These are phyloP conservation scores for Hirtodrosophila trivittata DNA, from an alignment of 2,888 invertebrate species.

Conservation along the genomic window DNA sequence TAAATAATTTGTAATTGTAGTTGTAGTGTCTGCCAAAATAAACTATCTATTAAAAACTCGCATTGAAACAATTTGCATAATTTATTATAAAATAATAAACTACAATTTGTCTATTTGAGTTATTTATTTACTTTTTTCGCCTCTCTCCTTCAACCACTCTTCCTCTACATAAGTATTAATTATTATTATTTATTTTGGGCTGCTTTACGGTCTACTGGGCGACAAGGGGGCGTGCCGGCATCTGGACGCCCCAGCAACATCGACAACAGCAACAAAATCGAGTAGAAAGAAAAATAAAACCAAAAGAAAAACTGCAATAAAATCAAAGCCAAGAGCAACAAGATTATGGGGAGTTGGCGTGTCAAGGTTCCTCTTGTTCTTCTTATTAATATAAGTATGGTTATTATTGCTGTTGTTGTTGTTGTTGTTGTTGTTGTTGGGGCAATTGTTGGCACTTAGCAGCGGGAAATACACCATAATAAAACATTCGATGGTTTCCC, in stretches of 20 bases:
- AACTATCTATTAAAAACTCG: slow-evolving; percentile 48
- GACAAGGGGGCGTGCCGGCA: slow-evolving; percentile 1
- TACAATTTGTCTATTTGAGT: slow-evolving; percentile 36
- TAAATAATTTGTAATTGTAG: slow-evolving; percentile 17
- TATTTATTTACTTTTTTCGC: slow-evolving; percentile 53
- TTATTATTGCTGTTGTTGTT: slow-evolving; percentile 18
- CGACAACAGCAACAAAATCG: no score
- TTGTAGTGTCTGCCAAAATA: slow-evolving; percentile 59
- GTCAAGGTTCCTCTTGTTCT: slow-evolving; percentile 51
- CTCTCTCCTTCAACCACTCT: slow-evolving; percentile 6
- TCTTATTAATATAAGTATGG: slow-evolving; percentile 10
- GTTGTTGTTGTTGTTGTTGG: slow-evolving; percentile 5
- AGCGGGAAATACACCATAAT: slow-evolving; percentile 48
- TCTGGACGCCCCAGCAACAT: no score
- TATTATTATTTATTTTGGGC: slow-evolving; percentile 1
- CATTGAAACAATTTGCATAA: slow-evolving; percentile 67
- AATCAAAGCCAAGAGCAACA: slow-evolving; percentile 43
- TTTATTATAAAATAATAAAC: slow-evolving; percentile 71
- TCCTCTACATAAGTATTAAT: not conserved
- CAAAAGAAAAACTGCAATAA: slow-evolving; percentile 10
- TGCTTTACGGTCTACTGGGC: slow-evolving; percentile 4
- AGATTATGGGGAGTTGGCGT: slow-evolving; percentile 51
- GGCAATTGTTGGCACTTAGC: slow-evolving; percentile 45
- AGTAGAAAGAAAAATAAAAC: no score
- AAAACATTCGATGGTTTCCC: slow-evolving; percentile 57